phyloP scores from a whole-genome alignment of 1,140 invertebrate genomes.

The Drosophila busckii region DNA sequence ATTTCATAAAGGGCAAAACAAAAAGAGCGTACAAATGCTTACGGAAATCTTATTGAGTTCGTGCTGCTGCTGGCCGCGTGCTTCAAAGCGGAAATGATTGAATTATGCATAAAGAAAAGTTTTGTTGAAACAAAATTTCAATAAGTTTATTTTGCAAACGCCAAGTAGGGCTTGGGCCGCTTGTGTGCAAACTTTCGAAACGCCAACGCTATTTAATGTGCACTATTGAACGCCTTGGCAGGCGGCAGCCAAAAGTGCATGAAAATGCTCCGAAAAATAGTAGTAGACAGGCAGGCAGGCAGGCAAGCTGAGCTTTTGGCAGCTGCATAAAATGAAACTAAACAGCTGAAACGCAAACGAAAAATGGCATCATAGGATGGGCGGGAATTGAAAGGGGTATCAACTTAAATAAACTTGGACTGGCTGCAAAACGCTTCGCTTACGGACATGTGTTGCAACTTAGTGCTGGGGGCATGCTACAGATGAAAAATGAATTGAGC shows the following conservation, averaged over 20 bases:
- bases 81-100: constrained; percentile 39
- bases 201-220: constrained; percentile 25
- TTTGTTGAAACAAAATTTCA: constrained; percentile 43
- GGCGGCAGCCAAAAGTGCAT: constrained; percentile 28
- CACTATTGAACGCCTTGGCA: constrained; percentile 22
- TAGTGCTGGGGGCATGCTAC: constrained; percentile 1
- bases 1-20: too few relatives aligned
- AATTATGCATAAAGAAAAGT: constrained; percentile 49
- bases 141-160: constrained; percentile 42
- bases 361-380: constrained; percentile 6
- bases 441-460: constrained; percentile 20
- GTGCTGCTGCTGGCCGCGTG: constrained; percentile 18
- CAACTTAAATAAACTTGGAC: constrained; percentile 40
- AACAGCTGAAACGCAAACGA: constrained; percentile 16
- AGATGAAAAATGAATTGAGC: constrained; percentile 24
- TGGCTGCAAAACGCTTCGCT: constrained; percentile 31
- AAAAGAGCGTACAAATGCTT: constrained; percentile 17
- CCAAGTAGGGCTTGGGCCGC: constrained; percentile 16
- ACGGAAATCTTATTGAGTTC: constrained; percentile 27
- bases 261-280: constrained; percentile 20
- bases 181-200: constrained; percentile 27
- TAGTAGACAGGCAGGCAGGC: background rate
- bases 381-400: constrained; percentile 23
- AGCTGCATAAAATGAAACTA: constrained; percentile 14
- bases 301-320: constrained; percentile 13